A percentile compares a stretch with the other conserved stretches of the same genome.
phyloP scores from a whole-genome alignment of 2,797 vertebrate genomes.

The Sebastolobus altivelis region DNA sequence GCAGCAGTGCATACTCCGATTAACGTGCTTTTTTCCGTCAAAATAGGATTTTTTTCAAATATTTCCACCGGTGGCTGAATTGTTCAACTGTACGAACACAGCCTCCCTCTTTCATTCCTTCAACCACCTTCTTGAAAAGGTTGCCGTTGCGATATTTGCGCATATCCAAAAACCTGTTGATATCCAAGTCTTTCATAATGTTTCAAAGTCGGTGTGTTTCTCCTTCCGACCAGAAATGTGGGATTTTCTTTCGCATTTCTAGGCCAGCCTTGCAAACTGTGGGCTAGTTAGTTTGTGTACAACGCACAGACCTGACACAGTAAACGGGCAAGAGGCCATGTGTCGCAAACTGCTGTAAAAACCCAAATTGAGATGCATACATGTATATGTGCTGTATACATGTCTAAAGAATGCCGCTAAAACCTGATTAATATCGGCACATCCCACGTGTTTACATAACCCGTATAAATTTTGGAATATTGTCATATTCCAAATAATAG shows the following conservation, averaged over 20 bases:
- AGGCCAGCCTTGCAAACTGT: too few relatives aligned
- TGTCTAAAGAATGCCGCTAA: neutral
- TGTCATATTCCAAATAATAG: neutral
- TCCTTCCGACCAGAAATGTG: too few relatives aligned
- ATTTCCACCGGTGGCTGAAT: neutral
- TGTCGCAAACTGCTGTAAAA: too few relatives aligned
- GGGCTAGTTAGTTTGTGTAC: too few relatives aligned
- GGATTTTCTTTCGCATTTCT: too few relatives aligned
- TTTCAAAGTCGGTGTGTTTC: too few relatives aligned
- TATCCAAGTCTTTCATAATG: too few relatives aligned
- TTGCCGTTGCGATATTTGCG: too few relatives aligned
- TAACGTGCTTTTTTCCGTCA: neutral
- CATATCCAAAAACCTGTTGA: too few relatives aligned
- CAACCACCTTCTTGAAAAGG: neutral
- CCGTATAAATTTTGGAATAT: neutral
- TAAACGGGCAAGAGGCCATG: neutral
- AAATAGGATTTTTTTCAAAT: neutral
- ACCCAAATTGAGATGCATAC: too few relatives aligned
- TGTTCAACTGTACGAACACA: neutral
- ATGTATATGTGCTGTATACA: accelerated
- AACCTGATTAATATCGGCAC: neutral
- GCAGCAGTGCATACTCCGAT: neutral
- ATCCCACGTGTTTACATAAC: neutral
- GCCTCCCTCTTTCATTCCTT: neutral
- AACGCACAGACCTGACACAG: neutral